Conservation (phyloP, 2,888 invertebrate genomes). For the Ceriagrion tenellum region DNA sequence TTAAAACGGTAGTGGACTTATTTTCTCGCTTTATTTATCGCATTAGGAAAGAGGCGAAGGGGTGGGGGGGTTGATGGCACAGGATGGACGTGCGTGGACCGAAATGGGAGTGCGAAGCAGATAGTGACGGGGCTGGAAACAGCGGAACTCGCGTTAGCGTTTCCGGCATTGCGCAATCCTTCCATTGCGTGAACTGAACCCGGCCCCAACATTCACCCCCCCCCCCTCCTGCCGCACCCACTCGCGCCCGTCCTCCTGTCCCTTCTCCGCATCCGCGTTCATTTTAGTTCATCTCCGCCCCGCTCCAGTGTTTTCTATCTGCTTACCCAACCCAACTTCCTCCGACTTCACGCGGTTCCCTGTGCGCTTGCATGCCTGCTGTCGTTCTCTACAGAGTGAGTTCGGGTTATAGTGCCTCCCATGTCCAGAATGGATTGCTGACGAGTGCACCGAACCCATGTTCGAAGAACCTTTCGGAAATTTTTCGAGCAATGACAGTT, state of each 20-base stretch:
- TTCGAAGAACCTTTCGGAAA: too few species aligned
- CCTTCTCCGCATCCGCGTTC: neutral
- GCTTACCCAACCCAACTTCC: neutral
- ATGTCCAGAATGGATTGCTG: too few species aligned
- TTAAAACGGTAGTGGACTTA: neutral
- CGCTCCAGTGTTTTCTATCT: neutral
- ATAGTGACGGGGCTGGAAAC: neutral
- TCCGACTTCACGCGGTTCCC: neutral
- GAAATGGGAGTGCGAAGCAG: slow-evolving; percentile 10
- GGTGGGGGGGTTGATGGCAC: neutral
- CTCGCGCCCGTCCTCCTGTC: neutral
- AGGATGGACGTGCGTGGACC: neutral
- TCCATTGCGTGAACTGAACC: neutral
- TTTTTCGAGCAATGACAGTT: too few species aligned
- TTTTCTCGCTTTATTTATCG: neutral
- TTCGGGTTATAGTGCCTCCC: too few species aligned
- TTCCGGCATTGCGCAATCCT: slow-evolving; percentile 7
- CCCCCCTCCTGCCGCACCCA: neutral
- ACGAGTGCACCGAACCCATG: too few species aligned
- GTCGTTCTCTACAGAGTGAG: too few species aligned
- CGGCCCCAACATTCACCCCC: neutral
- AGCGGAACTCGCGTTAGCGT: slow-evolving; percentile 39
- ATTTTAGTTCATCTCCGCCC: neutral
- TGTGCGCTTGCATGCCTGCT: too few species aligned
- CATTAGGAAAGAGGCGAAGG: too few species aligned